phyloP scores from a whole-genome alignment of 2,888 invertebrate species.

The Penaeus monodon region DNA sequence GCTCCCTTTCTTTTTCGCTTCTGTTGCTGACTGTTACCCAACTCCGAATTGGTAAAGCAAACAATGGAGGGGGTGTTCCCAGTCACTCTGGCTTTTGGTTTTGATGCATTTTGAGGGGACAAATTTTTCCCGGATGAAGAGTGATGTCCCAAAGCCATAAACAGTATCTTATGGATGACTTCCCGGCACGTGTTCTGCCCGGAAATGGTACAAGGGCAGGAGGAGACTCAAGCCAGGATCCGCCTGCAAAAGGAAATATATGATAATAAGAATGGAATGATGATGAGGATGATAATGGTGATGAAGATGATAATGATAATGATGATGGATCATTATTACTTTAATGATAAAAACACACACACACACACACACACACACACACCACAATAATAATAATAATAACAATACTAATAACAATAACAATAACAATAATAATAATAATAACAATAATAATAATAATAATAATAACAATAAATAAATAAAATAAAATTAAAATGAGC shows the following conservation, averaged over 20 bases:
- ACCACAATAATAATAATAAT: no score
- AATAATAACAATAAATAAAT: no score
- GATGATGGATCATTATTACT: no score
- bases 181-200: conserved; percentile 11
- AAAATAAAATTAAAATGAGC: no score
- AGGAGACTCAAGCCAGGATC: conserved; percentile 10
- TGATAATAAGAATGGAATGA: neutral
- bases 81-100: neutral
- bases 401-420: no score
- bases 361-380: no score
- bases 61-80: neutral
- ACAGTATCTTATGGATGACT: neutral
- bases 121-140: neutral
- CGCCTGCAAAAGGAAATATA: neutral
- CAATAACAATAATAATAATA: no score
- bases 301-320: no score
- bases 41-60: neutral
- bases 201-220: conserved; percentile 13
- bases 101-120: neutral
- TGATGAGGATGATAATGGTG: no score
- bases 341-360: no score
- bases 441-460: no score
- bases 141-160: neutral
- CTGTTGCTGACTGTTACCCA: neutral
- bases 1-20: neutral